A percentile compares a stretch with the other conserved stretches of the same genome.
These are phyloP conservation scores for Megalops atlanticus DNA, from an alignment of 2,113 vertebrate genomes.

Conservation along the genomic window DNA sequence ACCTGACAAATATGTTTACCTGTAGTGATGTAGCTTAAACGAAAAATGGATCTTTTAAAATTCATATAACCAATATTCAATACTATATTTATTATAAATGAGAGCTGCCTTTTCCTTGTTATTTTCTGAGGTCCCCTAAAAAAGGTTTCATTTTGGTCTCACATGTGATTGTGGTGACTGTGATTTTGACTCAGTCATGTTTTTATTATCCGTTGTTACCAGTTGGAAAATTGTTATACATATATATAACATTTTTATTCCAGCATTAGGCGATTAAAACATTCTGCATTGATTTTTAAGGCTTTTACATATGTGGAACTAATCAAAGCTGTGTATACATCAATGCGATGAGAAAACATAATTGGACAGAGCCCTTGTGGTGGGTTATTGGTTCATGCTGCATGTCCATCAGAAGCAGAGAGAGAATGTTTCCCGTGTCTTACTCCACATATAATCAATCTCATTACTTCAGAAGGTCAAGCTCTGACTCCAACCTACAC, in stretches of 20 bases:
- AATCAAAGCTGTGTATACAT: not conserved
- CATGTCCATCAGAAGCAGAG: not conserved
- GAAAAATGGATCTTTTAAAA: too few relatives aligned
- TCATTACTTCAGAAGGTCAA: not conserved
- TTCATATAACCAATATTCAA: too few relatives aligned
- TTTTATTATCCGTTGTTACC: not conserved
- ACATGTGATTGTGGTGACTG: too few relatives aligned
- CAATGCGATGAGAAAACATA: not conserved
- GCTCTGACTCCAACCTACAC: not conserved
- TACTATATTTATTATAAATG: too few relatives aligned
- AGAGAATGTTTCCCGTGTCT: not conserved
- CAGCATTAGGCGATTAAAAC: not conserved
- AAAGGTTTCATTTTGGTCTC: too few relatives aligned
- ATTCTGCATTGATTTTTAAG: not conserved
- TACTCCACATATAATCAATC: not conserved
- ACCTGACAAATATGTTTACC: too few relatives aligned
- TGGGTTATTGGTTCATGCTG: not conserved
- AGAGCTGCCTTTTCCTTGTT: too few relatives aligned
- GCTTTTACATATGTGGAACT: not conserved
- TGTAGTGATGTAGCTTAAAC: too few relatives aligned
- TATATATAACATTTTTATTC: not conserved
- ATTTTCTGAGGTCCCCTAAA: too few relatives aligned
- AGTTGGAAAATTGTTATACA: not conserved
- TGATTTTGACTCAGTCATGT: too few relatives aligned
- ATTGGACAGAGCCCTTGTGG: not conserved